These are phyloP conservation scores for Silurus glanis DNA, from an alignment of 2,113 vertebrate species.

Conservation along the genomic window DNA sequence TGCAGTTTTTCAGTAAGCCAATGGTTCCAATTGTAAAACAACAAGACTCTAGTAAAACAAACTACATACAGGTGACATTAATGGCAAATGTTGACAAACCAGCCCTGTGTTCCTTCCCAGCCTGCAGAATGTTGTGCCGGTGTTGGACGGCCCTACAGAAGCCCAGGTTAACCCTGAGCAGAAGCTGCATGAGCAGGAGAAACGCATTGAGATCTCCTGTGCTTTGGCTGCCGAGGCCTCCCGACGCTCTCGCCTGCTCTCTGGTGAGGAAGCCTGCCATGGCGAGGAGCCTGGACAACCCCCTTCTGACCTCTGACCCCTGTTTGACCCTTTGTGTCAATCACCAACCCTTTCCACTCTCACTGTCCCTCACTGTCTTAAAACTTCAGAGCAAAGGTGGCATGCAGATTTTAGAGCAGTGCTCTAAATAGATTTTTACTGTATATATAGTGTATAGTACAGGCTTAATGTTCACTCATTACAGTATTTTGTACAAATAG, in stretches of 20 bases:
- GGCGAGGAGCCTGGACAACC: conserved; percentile 41
- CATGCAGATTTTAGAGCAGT: not conserved
- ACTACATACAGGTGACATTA: not conserved
- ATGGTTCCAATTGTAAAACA: not conserved
- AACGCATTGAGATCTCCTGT: conserved; percentile 95
- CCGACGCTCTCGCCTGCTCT: conserved; percentile 89
- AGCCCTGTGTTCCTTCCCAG: conserved; percentile 62
- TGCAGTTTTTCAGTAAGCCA: not conserved
- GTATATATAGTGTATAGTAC: not conserved
- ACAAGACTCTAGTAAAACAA: not conserved
- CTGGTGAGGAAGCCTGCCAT: conserved; percentile 77
- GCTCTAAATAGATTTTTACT: not conserved
- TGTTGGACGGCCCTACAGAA: conserved; percentile 83
- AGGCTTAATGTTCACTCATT: not conserved
- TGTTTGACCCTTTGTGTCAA: conserved; percentile 13
- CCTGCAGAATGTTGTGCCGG: conserved; percentile 90
- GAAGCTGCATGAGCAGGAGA: conserved; percentile 94
- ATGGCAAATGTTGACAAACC: not conserved
- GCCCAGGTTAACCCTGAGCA: conserved; percentile 78
- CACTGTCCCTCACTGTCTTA: conserved; percentile 41
- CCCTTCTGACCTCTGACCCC: conserved; percentile 41
- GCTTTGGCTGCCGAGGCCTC: conserved; percentile 92
- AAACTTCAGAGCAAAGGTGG: conserved; percentile 50
- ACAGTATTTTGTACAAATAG: not conserved
- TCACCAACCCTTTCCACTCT: conserved; percentile 44